Percentiles rank a stretch among this genome's conserved stretches.
phyloP scores from a whole-genome alignment of 2,113 vertebrate genomes.

The Lycaon pictus region DNA sequence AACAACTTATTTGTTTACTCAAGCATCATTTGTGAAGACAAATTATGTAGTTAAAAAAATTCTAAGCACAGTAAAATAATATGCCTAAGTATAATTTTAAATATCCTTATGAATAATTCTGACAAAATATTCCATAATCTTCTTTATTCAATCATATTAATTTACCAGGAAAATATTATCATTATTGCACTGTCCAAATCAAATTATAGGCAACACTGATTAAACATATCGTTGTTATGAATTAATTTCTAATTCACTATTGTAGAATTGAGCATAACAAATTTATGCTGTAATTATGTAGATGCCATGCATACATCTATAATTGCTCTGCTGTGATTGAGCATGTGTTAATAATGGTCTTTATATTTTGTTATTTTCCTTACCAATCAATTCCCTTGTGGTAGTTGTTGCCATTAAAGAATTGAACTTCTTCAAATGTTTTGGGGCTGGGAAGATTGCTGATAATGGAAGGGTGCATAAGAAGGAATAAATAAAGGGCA shows the following conservation, averaged over 20 bases:
- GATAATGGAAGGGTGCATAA: constrained; percentile 98
- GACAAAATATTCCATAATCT: constrained; percentile 49
- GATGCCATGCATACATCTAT: constrained; percentile 70
- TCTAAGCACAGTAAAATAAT: constrained; percentile 41
- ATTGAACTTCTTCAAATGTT: constrained; percentile 99
- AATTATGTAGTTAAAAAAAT: constrained; percentile 48
- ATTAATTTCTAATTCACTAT: constrained; percentile 79
- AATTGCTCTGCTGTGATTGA: constrained; percentile 77
- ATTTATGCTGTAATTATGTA: constrained; percentile 79
- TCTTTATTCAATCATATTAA: constrained; percentile 61
- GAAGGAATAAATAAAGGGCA: constrained; percentile 98
- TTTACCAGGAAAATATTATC: constrained; percentile 76
- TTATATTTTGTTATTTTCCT: constrained; percentile 81
- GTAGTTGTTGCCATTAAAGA: constrained; percentile 99
- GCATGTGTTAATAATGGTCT: constrained; percentile 63
- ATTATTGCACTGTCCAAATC: constrained; percentile 74
- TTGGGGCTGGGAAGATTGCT: constrained; percentile 96
- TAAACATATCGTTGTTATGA: constrained; percentile 78
- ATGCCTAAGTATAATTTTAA: constrained; percentile 66
- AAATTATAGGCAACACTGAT: constrained; percentile 78
- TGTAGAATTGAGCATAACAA: constrained; percentile 73
- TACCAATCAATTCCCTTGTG: constrained; percentile 99
- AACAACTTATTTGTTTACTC: constrained; percentile 47
- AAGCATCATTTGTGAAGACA: constrained; percentile 26
- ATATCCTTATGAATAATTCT: constrained; percentile 70